Base-by-base conservation (phyloP, 2,797 vertebrate genomes). In the Sternarchorhynchus goeldii region DNA sequence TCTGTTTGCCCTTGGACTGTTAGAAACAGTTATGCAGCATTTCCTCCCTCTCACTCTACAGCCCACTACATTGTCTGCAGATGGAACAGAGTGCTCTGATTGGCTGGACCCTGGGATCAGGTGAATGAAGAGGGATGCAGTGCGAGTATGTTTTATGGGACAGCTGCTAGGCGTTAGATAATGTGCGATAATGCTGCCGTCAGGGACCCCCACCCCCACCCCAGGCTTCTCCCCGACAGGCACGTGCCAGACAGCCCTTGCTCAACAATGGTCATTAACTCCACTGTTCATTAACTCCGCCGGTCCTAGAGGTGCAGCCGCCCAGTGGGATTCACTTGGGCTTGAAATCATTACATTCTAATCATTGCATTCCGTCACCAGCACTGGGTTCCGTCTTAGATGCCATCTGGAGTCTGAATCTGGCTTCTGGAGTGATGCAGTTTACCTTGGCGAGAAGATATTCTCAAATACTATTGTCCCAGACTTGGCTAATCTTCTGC, bases 201-300 rank as follows among this genome's bases (percentile, higher is more conserved):
- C 91, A 87, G 88, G 81, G 80, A 84, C 87, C 85, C 86, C 34
- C 1, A 4, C 34, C 34, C 6, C 34, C 34, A 12, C 45, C 14
- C 25, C 25, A 25, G 25, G 25, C 25, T 2, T 1, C 45, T 10
- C 41, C 10, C 41, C 41, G 10, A 6, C 41, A 45, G 41, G 41
- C 41, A 45, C 41, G 10, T 2, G 41, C 10, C 45, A 50, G 14
- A 50, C 45, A 14, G 45, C 45, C 45, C 45, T 12, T 87, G 85
- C 87, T 91, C 91, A 90, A 86, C 88, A 87, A 84, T 39, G 83
- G 86, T 92, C 90, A 92, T 93, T 90, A 91, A 92, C 85, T 86
- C 78, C 79, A 87, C 84, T 39, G 83, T 86, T 92, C 90, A 92
- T 93, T 90, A 91, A 92, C 85, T 86, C 78, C 79, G 88, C 86